Evolutionary conservation across 1,140 invertebrate species (phyloP), one percentile per base, ranked within the genome.

Genomic region (Batillaria attramentaria): DNA sequence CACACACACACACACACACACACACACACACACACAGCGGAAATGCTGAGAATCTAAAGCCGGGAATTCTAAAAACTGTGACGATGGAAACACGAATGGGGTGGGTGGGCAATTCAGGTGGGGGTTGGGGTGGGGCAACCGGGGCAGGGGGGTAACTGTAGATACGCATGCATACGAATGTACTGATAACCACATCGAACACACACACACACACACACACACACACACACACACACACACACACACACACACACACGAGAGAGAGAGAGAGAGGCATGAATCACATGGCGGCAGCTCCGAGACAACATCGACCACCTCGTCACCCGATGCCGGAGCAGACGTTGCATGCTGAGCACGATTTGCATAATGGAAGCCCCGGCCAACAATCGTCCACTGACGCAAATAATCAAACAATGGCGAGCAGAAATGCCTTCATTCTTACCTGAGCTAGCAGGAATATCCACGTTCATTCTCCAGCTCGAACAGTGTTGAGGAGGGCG

Each of bases 1-100:
- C 28, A 13, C 28, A 62, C 57, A 62, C 57, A 62, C 57, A 62
- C 57, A 62, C 57, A 62, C 57, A 62, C 57, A 62, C 57, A 62
- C 57, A 62, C 57, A 62, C 57, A 62, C 57, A 62, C 57, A 62
- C 57, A 62, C 57, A 62, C 57, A 62, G 57, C n/a, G 57, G 18
- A 28, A 13, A 62, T 6, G 57, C 8, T 16, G 6, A n/a, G n/a
- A n/a, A n/a, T n/a, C n/a, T n/a, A n/a, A n/a, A n/a, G n/a, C n/a
- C n/a, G n/a, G n/a, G n/a, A n/a, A n/a, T n/a, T n/a, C n/a, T n/a
- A n/a, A n/a, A n/a, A n/a, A n/a, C n/a, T n/a, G n/a, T n/a, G n/a
- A n/a, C n/a, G n/a, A n/a, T n/a, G n/a, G n/a, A n/a, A n/a, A n/a
- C n/a, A n/a, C n/a, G n/a, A n/a, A n/a, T n/a, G n/a, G n/a, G n/a